Evolutionary conservation across 2,888 invertebrate genomes (phyloP).

Genomic region (Epinotia ramella): DNA sequence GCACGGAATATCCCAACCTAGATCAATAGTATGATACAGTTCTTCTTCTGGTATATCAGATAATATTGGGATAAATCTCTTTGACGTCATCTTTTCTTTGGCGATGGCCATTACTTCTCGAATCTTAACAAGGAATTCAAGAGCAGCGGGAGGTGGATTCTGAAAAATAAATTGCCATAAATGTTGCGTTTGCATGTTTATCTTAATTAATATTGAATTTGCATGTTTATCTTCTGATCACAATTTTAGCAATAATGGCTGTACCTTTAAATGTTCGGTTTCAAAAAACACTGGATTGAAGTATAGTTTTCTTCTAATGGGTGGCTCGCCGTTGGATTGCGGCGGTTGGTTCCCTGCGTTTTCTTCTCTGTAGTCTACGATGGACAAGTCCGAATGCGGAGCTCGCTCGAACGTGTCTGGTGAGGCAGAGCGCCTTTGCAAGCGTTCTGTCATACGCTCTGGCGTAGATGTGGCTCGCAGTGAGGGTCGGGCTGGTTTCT

Average conservation of each 20-base stretch:
- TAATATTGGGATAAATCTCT: conserved; percentile 91
- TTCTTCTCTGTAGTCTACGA: conserved; percentile 75
- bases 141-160: conserved; percentile 95
- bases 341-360: conserved; percentile 61
- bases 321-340: conserved; percentile 71
- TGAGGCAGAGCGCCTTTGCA: conserved; percentile 73
- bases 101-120: conserved; percentile 95
- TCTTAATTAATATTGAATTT: conserved; percentile 72
- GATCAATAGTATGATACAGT: conserved; percentile 76
- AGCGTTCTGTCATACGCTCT: conserved; percentile 66
- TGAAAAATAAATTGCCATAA: conserved; percentile 68
- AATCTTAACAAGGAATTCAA: conserved; percentile 95
- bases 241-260: no score
- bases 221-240: not conserved
- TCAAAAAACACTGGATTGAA: conserved; percentile 97
- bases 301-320: conserved; percentile 90
- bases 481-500: conserved; percentile 70
- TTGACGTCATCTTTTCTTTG: conserved; percentile 93
- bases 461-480: conserved; percentile 63
- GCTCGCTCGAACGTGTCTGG: conserved; percentile 78
- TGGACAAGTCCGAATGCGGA: conserved; percentile 80
- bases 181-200: conserved; percentile 63
- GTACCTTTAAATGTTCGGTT: conserved; percentile 92
- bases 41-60: conserved; percentile 93
- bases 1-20: conserved; percentile 80